Percentiles rank a stretch among this genome's conserved stretches.
phyloP scores from a whole-genome alignment of 2,113 vertebrate genomes.

The Labrus mixtus region DNA sequence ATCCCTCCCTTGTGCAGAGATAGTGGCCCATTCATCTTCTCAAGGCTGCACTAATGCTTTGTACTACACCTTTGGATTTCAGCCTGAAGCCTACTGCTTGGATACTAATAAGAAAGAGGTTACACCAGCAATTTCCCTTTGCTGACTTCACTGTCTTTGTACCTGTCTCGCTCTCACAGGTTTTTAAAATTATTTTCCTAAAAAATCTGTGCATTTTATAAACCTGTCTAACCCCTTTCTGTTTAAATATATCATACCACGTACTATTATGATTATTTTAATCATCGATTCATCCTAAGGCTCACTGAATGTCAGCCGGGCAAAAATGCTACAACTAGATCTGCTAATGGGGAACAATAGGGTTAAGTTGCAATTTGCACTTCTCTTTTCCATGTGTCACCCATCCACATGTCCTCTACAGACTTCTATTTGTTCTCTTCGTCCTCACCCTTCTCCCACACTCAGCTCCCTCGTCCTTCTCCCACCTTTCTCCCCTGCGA shows the following conservation, averaged over 20 bases:
- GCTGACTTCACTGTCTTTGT: not conserved
- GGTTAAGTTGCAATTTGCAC: constrained; percentile 35
- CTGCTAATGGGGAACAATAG: constrained; percentile 26
- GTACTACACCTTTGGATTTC: constrained; percentile 14
- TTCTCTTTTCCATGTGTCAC: constrained; percentile 18
- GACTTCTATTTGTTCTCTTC: not conserved
- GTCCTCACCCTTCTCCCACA: constrained; percentile 16
- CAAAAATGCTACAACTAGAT: constrained; percentile 13
- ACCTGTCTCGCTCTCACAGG: not conserved
- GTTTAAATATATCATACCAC: no score
- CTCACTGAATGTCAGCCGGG: not conserved
- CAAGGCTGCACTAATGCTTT: constrained; percentile 14
- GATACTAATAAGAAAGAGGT: constrained; percentile 32
- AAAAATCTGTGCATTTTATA: not conserved
- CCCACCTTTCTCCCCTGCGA: constrained; percentile 19
- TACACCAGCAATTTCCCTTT: constrained; percentile 17
- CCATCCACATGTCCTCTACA: constrained; percentile 33
- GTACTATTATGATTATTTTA: no score
- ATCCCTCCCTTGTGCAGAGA: constrained; percentile 13
- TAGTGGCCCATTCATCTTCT: constrained; percentile 23
- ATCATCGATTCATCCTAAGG: not conserved
- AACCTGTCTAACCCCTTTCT: not conserved
- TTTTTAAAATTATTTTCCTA: not conserved
- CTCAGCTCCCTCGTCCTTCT: not conserved
- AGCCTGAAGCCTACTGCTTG: constrained; percentile 26